phyloP scores from a whole-genome alignment of 2,113 vertebrate species.

The Reinhardtius hippoglossoides region DNA sequence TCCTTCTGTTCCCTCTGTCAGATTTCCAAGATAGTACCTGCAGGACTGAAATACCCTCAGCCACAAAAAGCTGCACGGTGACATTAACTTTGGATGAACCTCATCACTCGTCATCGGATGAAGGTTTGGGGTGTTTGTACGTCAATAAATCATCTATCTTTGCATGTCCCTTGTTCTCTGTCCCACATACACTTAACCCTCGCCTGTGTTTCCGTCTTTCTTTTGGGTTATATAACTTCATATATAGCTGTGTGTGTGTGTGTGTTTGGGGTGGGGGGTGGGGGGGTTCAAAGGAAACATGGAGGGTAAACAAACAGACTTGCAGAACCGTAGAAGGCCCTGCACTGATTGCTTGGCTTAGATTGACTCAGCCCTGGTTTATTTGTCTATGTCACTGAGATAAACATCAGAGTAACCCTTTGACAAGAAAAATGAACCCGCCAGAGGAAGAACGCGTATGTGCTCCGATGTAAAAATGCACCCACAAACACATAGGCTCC shows the following conservation, averaged over 20 bases:
- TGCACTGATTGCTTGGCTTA: constrained; percentile 71
- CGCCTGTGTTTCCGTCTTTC: constrained; percentile 47
- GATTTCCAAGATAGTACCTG: constrained; percentile 67
- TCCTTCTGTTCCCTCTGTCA: constrained; percentile 73
- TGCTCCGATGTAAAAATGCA: constrained; percentile 41
- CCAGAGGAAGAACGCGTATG: constrained; percentile 64
- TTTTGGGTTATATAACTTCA: constrained; percentile 60
- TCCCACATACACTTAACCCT: not conserved
- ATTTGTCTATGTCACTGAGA: constrained; percentile 79
- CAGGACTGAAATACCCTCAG: constrained; percentile 55
- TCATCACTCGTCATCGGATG: constrained; percentile 26
- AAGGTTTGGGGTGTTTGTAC: not conserved
- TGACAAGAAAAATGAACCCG: constrained; percentile 66
- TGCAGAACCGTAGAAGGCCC: constrained; percentile 56
- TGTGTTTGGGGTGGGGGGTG: constrained; percentile 48
- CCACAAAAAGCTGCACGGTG: constrained; percentile 16
- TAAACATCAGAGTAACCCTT: constrained; percentile 74
- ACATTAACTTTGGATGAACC: constrained; percentile 45
- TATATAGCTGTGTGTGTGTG: constrained; percentile 50
- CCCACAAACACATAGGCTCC: constrained; percentile 34
- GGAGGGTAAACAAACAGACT: constrained; percentile 78
- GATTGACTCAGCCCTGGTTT: constrained; percentile 70
- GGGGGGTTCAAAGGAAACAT: constrained; percentile 76
- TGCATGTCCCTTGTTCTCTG: constrained; percentile 16
- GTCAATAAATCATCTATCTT: constrained; percentile 39